Percentiles rank a stretch among this genome's conserved stretches.
phyloP scores from a whole-genome alignment of 2,888 invertebrate species.

The Chaitophorus viminalis region DNA sequence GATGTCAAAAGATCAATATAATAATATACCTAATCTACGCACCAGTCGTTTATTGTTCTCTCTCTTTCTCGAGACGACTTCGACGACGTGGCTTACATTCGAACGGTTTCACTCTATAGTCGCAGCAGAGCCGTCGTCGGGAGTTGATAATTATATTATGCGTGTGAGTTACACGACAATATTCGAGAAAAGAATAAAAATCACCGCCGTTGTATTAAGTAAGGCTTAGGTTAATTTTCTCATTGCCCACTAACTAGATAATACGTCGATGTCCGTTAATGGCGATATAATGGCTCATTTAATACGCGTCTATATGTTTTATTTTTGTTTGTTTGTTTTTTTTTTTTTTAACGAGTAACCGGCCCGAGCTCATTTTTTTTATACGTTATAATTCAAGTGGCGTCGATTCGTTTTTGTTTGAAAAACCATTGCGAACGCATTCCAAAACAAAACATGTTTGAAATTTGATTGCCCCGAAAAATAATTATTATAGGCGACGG shows the following conservation, averaged over 20 bases:
- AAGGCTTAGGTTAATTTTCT: background rate
- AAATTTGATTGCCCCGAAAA: slow-evolving; percentile 27
- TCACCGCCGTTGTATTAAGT: background rate
- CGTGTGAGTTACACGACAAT: too few relatives aligned
- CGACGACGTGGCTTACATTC: background rate
- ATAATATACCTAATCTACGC: background rate
- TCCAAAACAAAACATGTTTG: slow-evolving; percentile 37
- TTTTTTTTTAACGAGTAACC: background rate
- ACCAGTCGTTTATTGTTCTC: too few relatives aligned
- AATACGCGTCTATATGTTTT: background rate
- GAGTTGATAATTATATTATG: too few relatives aligned
- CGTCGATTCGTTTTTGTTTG: background rate
- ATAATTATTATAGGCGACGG: slow-evolving; percentile 6
- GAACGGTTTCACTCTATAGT: background rate
- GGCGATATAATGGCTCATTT: slow-evolving; percentile 35
- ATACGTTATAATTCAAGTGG: background rate
- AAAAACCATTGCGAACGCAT: background rate
- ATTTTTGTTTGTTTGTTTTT: background rate
- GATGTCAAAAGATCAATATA: background rate
- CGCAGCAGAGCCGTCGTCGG: background rate
- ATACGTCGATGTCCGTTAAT: background rate
- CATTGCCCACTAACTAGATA: background rate
- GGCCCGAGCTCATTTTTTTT: background rate
- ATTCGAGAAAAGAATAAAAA: too few relatives aligned
- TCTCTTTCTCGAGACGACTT: too few relatives aligned